Percentiles rank a stretch among this genome's conserved stretches.
Evolutionary conservation across 2,113 vertebrate species (phyloP).

Genomic region (Felis chaus): DNA sequence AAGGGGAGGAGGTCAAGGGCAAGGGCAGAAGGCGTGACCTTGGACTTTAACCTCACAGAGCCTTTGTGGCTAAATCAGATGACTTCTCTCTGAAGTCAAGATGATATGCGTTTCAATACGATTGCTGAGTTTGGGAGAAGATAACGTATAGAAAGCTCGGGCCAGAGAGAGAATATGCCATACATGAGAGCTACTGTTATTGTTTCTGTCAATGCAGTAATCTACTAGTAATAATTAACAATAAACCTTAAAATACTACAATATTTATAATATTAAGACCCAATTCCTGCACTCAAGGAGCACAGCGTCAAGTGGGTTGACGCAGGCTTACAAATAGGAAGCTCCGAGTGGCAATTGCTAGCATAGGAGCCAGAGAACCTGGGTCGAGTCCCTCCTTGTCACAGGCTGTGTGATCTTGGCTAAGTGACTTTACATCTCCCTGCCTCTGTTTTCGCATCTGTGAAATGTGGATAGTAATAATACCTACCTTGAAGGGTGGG

Average conservation of each 20-base stretch:
- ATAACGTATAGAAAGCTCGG: neutral
- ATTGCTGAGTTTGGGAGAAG: neutral
- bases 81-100: neutral
- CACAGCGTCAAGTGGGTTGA: neutral
- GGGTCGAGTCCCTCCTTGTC: neutral
- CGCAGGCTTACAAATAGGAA: neutral
- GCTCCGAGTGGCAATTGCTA: accelerated
- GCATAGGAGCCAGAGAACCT: no score
- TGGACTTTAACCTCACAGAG: neutral
- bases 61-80: neutral
- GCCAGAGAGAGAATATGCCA: neutral
- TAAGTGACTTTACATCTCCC: neutral
- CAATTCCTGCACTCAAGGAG: neutral
- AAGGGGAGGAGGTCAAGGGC: neutral
- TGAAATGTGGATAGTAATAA: neutral
- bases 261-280: neutral
- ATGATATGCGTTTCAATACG: neutral
- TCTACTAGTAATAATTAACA: no score
- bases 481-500: neutral
- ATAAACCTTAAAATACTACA: no score
- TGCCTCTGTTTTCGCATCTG: neutral
- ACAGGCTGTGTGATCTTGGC: neutral
- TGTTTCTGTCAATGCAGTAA: neutral
- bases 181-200: accelerated
- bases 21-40: neutral